Percentiles rank a stretch among this genome's conserved stretches.
phyloP scores from a whole-genome alignment of 2,888 invertebrate species.

The Abscondita cerata region DNA sequence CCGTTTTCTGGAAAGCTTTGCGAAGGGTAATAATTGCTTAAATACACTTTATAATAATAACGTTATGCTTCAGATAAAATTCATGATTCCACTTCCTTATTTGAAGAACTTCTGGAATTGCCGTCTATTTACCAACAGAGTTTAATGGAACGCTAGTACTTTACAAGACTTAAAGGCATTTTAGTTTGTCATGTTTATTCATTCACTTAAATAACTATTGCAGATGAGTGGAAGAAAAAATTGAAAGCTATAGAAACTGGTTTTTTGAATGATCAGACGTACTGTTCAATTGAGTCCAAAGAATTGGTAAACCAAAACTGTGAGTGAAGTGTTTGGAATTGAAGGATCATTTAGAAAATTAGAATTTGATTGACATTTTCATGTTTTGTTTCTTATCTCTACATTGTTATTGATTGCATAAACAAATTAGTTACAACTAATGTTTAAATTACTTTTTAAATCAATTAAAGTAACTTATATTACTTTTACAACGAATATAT shows the following conservation, averaged over 20 bases:
- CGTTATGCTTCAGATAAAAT: neutral
- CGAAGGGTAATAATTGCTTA: neutral
- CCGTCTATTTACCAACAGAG: neutral
- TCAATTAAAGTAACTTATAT: too few species aligned
- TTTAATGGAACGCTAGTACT: conserved; percentile 1
- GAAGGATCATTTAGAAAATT: conserved; percentile 64
- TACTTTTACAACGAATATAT: too few species aligned
- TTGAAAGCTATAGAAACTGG: conserved; percentile 61
- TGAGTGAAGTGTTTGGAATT: conserved; percentile 63
- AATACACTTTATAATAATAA: neutral
- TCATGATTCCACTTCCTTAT: neutral
- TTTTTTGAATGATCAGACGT: conserved; percentile 61
- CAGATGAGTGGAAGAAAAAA: conserved; percentile 62
- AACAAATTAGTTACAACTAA: too few species aligned
- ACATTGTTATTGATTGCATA: too few species aligned
- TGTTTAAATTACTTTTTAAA: too few species aligned
- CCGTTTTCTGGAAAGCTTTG: conserved; percentile 2
- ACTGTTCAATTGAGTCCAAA: conserved; percentile 61
- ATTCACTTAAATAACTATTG: too few species aligned
- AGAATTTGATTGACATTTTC: conserved; percentile 60
- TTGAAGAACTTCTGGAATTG: neutral
- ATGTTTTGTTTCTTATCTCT: too few species aligned
- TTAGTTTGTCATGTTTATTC: neutral
- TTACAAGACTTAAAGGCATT: neutral
- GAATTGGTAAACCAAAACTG: conserved; percentile 63